Evolutionary conservation across 1,140 invertebrate genomes (phyloP), one percentile per base, ranked within the genome.

Genomic region (Drosophila guanche): DNA sequence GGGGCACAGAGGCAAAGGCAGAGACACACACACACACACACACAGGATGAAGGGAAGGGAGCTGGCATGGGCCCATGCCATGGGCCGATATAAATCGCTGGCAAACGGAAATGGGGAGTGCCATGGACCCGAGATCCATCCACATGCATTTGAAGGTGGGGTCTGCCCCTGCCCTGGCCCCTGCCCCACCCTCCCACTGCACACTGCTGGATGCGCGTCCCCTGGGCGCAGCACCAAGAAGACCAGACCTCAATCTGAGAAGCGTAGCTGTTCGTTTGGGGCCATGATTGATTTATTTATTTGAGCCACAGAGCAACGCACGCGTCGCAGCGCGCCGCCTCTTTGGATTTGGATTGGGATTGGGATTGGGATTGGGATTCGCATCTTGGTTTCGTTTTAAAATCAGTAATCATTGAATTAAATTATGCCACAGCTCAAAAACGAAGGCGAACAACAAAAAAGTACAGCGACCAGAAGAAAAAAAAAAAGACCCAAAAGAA

Each of bases 361-460:
- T 73, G 52, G 78, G 48, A 58, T 76, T 76, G 59, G 59, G 16
- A 14, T 40, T 73, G 52, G 78, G 48, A 58, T 76, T 76, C 62
- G 59, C 75, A 71, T 83, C 81, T 85, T 81, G 43, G 81, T 51
- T 80, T 80, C 69, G 57, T 65, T 86, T 85, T 70, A 73, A 79
- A 86, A 79, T 88, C 84, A 72, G 83, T 86, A 86, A 86, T 89
- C 83, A 86, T 86, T 86, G 83, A 86, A 86, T 86, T 86, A 83
- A 86, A 89, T 86, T 86, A 88, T 88, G 83, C 77, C 81, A 65
- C 62, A 66, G 58, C 63, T 63, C 60, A 69, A 71, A 60, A 60
- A 40, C 4, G 33, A 37, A 14, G 29, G 16, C 12, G 37, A 20
- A 27, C 50, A 20, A n/a, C 16, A 12, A 42, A 48, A 50, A 23